A percentile compares a stretch with the other conserved stretches of the same genome.
Conservation (phyloP, 2,797 vertebrate genomes). For the Danio choprae region DNA sequence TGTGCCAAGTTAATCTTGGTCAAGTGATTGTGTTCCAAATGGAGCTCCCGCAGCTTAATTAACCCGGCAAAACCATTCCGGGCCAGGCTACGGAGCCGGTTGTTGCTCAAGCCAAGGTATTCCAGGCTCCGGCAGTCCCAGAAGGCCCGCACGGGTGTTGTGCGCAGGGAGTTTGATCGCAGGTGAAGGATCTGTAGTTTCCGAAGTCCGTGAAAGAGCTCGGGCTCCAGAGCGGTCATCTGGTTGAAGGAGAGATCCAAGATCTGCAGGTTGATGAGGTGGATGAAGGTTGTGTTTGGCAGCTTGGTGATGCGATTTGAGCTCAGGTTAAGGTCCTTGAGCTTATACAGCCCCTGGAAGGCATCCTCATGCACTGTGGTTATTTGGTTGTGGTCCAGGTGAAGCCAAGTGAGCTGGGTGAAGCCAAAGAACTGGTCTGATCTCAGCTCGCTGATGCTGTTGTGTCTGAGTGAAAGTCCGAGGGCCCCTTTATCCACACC, state of each 20-base stretch:
- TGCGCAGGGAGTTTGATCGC: conserved; percentile 96
- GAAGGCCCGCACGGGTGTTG: conserved; percentile 96
- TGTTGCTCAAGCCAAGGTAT: conserved; percentile 97
- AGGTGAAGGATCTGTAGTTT: conserved; percentile 98
- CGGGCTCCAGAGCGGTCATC: conserved; percentile 95
- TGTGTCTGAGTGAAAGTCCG: conserved; percentile 98
- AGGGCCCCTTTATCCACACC: conserved; percentile 95
- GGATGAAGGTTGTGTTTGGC: conserved; percentile 99
- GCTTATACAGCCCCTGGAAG: conserved; percentile 99
- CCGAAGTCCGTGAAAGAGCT: conserved; percentile 96
- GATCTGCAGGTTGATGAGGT: conserved; percentile 99
- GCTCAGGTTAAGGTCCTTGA: conserved; percentile 98
- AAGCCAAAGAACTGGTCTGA: conserved; percentile 98
- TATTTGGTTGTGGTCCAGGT: conserved; percentile 99
- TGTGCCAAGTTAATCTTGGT: conserved; percentile 99
- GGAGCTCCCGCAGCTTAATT: conserved; percentile 97
- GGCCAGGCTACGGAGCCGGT: conserved; percentile 95
- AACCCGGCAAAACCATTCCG: conserved; percentile 98
- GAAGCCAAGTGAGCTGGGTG: conserved; percentile 97
- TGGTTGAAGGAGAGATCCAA: conserved; percentile 99
- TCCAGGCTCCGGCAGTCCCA: conserved; percentile 99
- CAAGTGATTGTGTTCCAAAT: conserved; percentile 98
- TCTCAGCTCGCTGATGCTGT: conserved; percentile 94
- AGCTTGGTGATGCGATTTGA: conserved; percentile 99
- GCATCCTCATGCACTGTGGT: conserved; percentile 95